These are phyloP conservation scores for Pangasius sanitwongsei DNA, from an alignment of 2,797 vertebrate species.

Conservation along the genomic window DNA sequence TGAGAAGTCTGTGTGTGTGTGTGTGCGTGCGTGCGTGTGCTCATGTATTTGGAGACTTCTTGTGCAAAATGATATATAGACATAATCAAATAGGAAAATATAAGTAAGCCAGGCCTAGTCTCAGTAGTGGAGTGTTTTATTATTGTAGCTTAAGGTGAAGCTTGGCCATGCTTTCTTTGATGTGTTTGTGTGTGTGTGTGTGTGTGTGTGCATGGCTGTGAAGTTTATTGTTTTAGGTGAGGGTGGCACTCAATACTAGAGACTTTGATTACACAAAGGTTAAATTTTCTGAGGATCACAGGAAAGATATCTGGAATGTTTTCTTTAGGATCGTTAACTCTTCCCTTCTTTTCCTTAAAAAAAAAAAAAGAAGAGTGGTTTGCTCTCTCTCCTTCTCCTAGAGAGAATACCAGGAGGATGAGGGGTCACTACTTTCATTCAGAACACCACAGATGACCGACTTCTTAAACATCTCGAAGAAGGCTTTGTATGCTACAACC, in stretches of 20 bases:
- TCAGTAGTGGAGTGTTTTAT: conserved; percentile 77
- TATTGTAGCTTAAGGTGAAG: conserved; percentile 78
- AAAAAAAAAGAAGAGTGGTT: background rate
- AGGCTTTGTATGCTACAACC: background rate
- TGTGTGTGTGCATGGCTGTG: conserved; percentile 52
- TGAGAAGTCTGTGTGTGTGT: conserved; percentile 19
- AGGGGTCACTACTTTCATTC: background rate
- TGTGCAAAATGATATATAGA: conserved; percentile 79
- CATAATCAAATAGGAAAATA: conserved; percentile 82
- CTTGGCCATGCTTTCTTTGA: conserved; percentile 78
- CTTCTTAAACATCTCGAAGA: background rate
- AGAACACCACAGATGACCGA: background rate
- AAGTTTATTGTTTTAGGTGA: conserved; percentile 61
- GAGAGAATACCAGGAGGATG: background rate
- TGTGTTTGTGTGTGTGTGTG: conserved; percentile 59
- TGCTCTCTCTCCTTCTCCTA: background rate
- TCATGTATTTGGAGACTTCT: background rate
- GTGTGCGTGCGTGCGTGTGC: conserved; percentile 4
- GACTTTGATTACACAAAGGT: conserved; percentile 56
- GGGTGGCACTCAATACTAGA: conserved; percentile 50
- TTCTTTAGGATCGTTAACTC: conserved; percentile 47
- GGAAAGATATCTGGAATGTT: conserved; percentile 58
- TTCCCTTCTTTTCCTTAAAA: conserved; percentile 18
- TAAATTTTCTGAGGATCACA: conserved; percentile 52
- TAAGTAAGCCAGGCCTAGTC: conserved; percentile 78